Conservation (phyloP, 1,140 invertebrate species). For the Bicyclus anynana region DNA sequence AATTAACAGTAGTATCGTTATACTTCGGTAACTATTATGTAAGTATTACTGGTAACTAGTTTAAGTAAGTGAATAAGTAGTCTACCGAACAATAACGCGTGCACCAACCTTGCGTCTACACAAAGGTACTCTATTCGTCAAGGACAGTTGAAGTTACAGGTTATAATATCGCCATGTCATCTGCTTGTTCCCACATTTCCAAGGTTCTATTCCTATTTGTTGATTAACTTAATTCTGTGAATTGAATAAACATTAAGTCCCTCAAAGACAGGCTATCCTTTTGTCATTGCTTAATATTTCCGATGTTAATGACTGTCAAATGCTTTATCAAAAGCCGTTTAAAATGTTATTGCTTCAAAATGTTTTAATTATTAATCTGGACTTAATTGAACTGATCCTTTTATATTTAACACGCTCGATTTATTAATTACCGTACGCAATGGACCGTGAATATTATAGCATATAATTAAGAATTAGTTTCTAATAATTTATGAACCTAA, state of each 20-base stretch:
- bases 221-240: neutral
- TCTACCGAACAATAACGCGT: neutral
- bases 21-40: neutral
- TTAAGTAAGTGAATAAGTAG: too few species aligned
- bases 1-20: too few species aligned
- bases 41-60: neutral
- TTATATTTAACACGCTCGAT: neutral
- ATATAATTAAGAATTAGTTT: neutral
- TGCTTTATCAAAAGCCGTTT: too few species aligned
- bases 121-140: slow-evolving; percentile 10
- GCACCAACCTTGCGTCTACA: slow-evolving; percentile 5
- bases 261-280: too few species aligned
- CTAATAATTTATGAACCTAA: neutral
- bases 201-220: neutral
- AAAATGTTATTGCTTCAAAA: too few species aligned
- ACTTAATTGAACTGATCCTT: neutral
- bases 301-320: too few species aligned
- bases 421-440: neutral
- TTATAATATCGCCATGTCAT: slow-evolving; percentile 1
- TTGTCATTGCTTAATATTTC: too few species aligned
- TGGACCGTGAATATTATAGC: neutral
- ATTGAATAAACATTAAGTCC: too few species aligned
- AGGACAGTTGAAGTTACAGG: neutral
- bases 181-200: slow-evolving; percentile 12
- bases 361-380: too few species aligned